Conservation (phyloP, 1,140 invertebrate genomes). For the Aradophagus sp. region DNA sequence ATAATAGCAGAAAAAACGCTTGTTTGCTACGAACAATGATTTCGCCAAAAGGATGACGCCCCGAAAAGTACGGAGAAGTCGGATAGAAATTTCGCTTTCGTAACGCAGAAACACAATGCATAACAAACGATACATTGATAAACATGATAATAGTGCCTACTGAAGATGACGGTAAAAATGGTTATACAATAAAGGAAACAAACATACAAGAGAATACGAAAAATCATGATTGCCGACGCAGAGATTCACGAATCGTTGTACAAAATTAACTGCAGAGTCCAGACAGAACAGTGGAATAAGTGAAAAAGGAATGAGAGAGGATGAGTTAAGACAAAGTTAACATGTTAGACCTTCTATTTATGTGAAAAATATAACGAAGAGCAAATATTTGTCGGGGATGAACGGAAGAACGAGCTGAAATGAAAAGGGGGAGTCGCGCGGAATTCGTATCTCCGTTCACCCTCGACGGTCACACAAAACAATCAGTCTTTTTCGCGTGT, state of each 20-base stretch:
- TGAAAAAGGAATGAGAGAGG: constrained; percentile 17
- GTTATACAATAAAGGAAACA: constrained; percentile 34
- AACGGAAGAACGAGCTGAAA: constrained; percentile 12
- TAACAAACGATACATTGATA: constrained; percentile 58
- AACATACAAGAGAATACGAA: constrained; percentile 31
- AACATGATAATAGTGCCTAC: constrained; percentile 70
- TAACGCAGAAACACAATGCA: constrained; percentile 55
- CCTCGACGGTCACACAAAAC: constrained; percentile 38
- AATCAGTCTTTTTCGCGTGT: constrained; percentile 52
- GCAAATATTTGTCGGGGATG: constrained; percentile 7
- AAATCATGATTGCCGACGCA: constrained; percentile 28
- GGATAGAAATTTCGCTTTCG: constrained; percentile 6
- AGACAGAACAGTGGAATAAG: constrained; percentile 56
- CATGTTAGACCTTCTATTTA: constrained; percentile 63
- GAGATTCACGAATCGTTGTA: constrained; percentile 65
- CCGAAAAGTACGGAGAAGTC: constrained; percentile 1
- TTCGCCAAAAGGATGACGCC: constrained; percentile 34
- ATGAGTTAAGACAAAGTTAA: constrained; percentile 44
- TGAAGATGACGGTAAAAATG: constrained; percentile 27
- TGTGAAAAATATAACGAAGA: constrained; percentile 40
- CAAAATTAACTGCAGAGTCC: constrained; percentile 73
- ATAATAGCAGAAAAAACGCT: too few relatives aligned
- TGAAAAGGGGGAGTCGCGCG: not conserved
- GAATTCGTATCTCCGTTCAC: constrained; percentile 2
- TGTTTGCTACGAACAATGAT: constrained; percentile 22